phyloP scores from a whole-genome alignment of 2,113 vertebrate genomes.

The Ptyas mucosa region DNA sequence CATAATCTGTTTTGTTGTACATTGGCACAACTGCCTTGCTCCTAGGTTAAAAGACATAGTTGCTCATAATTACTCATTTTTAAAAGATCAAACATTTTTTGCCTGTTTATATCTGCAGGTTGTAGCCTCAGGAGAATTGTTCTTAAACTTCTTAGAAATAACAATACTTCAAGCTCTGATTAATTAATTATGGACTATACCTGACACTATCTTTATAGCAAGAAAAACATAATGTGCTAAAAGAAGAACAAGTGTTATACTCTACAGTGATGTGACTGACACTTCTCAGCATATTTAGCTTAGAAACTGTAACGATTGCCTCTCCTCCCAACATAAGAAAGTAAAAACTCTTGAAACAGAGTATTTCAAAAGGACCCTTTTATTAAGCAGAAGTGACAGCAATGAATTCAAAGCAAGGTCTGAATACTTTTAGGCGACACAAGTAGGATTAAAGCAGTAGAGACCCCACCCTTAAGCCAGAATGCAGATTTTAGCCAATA shows the following conservation, averaged over 20 bases:
- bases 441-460: no score
- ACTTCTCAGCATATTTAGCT: background rate
- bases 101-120: background rate
- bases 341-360: no score
- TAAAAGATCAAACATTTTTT: background rate
- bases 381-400: no score
- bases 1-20: background rate
- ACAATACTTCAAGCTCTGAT: background rate
- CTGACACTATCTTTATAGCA: background rate
- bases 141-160: background rate
- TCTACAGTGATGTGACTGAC: background rate
- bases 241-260: background rate
- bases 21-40: background rate
- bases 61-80: background rate
- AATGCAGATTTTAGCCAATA: no score
- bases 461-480: no score
- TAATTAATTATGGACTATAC: background rate
- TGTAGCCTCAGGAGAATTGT: background rate
- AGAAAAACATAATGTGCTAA: background rate
- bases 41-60: background rate
- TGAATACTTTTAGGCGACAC: no score
- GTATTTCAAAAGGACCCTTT: no score
- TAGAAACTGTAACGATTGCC: background rate
- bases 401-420: no score
- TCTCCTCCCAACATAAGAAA: no score